Conservation (phyloP, 2,888 invertebrate genomes). For the Cepaea hortensis region DNA sequence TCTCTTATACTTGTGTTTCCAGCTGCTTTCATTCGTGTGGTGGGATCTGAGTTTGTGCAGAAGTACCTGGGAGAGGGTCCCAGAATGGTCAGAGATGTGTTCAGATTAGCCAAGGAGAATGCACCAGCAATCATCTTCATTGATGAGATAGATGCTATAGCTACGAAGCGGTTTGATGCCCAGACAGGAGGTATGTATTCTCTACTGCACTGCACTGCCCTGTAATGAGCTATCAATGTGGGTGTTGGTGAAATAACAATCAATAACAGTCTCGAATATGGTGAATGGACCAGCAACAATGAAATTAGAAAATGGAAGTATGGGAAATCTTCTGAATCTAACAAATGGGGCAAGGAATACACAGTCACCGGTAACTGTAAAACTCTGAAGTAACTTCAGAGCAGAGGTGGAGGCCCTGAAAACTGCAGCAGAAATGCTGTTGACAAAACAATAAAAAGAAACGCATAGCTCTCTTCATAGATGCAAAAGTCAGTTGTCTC, state of each 20-base stretch:
- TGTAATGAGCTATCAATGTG: background rate
- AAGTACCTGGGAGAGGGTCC: constrained; percentile 99
- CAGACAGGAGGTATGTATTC: constrained; percentile 86
- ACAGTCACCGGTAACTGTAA: too few species aligned
- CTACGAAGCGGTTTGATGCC: constrained; percentile 98
- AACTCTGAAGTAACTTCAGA: too few species aligned
- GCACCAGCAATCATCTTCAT: constrained; percentile 99
- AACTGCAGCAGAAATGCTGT: too few species aligned
- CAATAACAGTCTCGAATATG: too few species aligned
- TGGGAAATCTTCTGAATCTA: too few species aligned
- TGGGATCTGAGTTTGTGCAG: constrained; percentile 99
- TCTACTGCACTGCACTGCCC: background rate
- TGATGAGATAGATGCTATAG: constrained; percentile 99
- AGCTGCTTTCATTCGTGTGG: constrained; percentile 98
- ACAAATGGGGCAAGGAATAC: too few species aligned
- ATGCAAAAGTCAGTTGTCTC: too few species aligned
- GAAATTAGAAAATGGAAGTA: too few species aligned
- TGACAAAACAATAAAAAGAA: background rate
- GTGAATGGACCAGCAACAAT: too few species aligned
- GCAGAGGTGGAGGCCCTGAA: too few species aligned
- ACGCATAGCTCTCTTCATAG: too few species aligned
- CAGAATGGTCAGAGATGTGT: constrained; percentile 99
- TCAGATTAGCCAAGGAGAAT: constrained; percentile 98
- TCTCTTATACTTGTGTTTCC: constrained; percentile 52
- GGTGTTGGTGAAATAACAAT: background rate